Evolutionary conservation across 2,888 invertebrate genomes (phyloP).

Genomic region (Phyllotreta striolata): DNA sequence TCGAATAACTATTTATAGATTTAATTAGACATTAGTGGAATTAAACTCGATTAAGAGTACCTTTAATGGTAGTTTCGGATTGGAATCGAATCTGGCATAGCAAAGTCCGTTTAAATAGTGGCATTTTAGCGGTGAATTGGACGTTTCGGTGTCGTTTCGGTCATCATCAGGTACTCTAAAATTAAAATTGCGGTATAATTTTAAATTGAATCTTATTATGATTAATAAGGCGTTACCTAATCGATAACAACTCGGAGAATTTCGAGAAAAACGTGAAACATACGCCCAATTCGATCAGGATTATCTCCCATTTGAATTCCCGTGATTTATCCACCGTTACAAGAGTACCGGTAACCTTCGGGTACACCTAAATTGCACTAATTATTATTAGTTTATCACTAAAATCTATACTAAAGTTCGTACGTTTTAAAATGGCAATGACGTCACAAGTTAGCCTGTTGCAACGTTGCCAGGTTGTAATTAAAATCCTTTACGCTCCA

Average conservation of each 20-base stretch:
- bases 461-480: too few species aligned
- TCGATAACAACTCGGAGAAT: slow-evolving; percentile 62
- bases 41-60: too few species aligned
- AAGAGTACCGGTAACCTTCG: slow-evolving; percentile 60
- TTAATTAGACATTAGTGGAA: too few species aligned
- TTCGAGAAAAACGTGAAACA: slow-evolving; percentile 72
- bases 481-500: too few species aligned
- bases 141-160: not conserved
- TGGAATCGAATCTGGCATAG: slow-evolving; percentile 61
- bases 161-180: not conserved
- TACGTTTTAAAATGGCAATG: too few species aligned
- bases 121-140: slow-evolving; percentile 46
- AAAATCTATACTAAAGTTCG: not conserved
- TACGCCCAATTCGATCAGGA: slow-evolving; percentile 72
- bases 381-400: not conserved
- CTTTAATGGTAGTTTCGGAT: slow-evolving; percentile 55
- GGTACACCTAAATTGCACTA: slow-evolving; percentile 61
- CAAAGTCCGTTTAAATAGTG: slow-evolving; percentile 62
- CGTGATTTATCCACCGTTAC: slow-evolving; percentile 61
- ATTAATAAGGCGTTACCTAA: slow-evolving; percentile 60
- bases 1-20: too few species aligned
- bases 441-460: too few species aligned
- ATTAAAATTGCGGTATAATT: slow-evolving; percentile 13
- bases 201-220: slow-evolving; percentile 6
- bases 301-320: slow-evolving; percentile 61